Conservation (phyloP, 2,113 vertebrate species). For the Struthio camelus region DNA sequence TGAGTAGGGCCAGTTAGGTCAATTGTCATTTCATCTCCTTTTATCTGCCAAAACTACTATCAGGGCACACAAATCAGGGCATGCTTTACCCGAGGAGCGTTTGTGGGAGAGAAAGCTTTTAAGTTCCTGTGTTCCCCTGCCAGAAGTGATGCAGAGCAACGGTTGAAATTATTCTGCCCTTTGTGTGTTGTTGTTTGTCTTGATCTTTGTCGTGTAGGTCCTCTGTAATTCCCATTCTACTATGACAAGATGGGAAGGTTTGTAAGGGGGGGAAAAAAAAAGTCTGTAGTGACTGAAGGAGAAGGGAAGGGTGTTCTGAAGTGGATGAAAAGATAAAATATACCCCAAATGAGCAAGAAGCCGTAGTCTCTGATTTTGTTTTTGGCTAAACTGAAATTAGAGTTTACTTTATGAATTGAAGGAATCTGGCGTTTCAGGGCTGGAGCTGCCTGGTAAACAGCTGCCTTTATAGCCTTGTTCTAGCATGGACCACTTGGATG, state of each 20-base stretch:
- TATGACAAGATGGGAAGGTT: background rate
- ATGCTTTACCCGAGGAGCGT: background rate
- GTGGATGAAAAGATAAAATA: background rate
- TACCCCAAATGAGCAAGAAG: background rate
- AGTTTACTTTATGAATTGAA: background rate
- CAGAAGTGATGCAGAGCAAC: background rate
- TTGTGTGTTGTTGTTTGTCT: background rate
- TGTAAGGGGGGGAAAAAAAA: background rate
- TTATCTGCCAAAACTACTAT: background rate
- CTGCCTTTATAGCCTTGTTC: background rate
- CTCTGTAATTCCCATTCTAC: background rate
- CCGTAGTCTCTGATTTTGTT: background rate
- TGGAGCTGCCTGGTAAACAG: background rate
- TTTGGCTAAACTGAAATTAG: background rate
- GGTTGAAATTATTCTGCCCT: background rate
- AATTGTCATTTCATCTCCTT: background rate
- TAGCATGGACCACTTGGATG: background rate
- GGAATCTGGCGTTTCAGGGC: background rate
- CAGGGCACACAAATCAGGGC: background rate
- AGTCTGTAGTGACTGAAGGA: background rate
- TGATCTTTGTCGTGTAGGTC: background rate
- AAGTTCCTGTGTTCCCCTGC: background rate
- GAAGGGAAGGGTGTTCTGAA: too few relatives aligned
- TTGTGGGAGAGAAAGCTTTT: background rate
- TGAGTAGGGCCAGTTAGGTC: background rate